Evolutionary conservation across 1,140 invertebrate species (phyloP), one percentile per base, ranked within the genome.

Genomic region (Drosophila hydei): DNA sequence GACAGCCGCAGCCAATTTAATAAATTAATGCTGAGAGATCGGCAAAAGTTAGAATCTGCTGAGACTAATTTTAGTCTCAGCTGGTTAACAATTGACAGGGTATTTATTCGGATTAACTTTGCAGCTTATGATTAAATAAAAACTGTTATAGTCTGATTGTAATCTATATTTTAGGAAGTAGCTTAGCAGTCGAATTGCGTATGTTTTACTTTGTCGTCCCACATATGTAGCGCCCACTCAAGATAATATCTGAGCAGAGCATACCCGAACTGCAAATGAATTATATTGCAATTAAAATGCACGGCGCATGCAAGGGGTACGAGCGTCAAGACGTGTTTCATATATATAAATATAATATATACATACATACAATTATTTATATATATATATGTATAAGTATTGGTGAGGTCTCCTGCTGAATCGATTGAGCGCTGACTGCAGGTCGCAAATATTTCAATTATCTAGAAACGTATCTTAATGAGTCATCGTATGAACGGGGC

Each of bases 381-480:
- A 50, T 50, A 18, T 16, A 50, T 42, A 63, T 42, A 27, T 21
- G 4, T n/a, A 19, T 36, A 14, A 36, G 7, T 18, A 16, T 27
- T 21, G 33, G 27, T 16, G 33, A 36, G 19, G 38, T 43, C 58
- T 43, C 19, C 21, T 18, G 51, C 18, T 21, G 48, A 60, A 40
- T 54, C 21, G 51, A 38, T 21, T 30, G 27, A 47, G 33, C 30
- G 59, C 43, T 74, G 75, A 74, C 59, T 70, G 74, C 69, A 73
- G 56, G 14, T 21, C 33, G 27, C 27, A 77, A 78, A 72, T 75
- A 72, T 75, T 64, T 68, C 50, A 14, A 38, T 52, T 78, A 59
- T 65, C 40, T 50, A 30, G 33, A 75, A 65, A 27, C 36, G 51
- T 52, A 38, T 36, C 51, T 61, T 62, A 64, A 69, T 73, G 71